Percentiles rank a stretch among this genome's conserved stretches.
Conservation (phyloP, 2,888 invertebrate genomes). For the Marronus borbonicus region DNA sequence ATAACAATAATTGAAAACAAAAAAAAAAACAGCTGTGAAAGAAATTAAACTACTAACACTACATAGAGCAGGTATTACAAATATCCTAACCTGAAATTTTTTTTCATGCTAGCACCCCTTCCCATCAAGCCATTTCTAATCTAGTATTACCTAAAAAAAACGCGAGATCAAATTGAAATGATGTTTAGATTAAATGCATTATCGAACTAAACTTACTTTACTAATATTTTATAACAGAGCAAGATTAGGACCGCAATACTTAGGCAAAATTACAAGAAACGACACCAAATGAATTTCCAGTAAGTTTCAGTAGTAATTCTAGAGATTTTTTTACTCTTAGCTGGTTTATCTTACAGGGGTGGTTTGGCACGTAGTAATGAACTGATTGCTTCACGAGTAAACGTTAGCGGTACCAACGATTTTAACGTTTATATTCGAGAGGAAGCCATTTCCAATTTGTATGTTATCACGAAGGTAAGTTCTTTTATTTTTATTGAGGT, state of each 20-base stretch:
- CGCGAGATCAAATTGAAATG: not conserved
- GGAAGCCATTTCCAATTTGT: slow-evolving; percentile 50
- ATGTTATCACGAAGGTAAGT: slow-evolving; percentile 49
- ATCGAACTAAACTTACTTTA: not conserved
- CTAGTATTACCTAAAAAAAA: too few species aligned
- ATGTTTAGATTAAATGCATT: not conserved
- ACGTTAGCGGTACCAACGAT: not conserved
- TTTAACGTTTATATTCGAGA: slow-evolving; percentile 42
- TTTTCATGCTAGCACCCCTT: too few species aligned
- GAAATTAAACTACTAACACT: too few species aligned
- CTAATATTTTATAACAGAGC: slow-evolving; percentile 17
- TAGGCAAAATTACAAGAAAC: slow-evolving; percentile 41
- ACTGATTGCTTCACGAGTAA: too few species aligned
- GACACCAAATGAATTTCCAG: slow-evolving; percentile 21
- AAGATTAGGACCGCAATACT: slow-evolving; percentile 47
- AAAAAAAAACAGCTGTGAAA: too few species aligned
- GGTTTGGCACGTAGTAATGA: too few species aligned
- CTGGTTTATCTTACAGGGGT: too few species aligned
- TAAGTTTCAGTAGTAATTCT: not conserved
- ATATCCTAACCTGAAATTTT: too few species aligned
- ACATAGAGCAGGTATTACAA: too few species aligned
- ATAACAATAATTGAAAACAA: too few species aligned
- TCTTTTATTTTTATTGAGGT: not conserved
- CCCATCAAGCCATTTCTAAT: too few species aligned
- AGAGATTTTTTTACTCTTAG: too few species aligned